Evolutionary conservation across 2,888 invertebrate species (phyloP), one percentile per base, ranked within the genome.

Genomic region (Macrosiphum euphorbiae): DNA sequence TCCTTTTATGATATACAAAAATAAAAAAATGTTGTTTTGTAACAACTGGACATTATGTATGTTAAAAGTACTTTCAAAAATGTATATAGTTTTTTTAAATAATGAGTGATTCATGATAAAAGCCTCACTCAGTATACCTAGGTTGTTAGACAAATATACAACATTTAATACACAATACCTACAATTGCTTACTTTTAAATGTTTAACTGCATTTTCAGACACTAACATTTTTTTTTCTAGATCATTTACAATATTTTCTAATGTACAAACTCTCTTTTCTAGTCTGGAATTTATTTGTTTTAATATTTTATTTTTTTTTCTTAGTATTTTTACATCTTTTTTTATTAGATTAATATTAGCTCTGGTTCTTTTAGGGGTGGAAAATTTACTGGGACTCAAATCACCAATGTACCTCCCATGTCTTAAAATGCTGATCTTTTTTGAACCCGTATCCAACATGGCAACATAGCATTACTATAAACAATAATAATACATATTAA

Each of bases 231-330:
- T 67, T 67, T 67, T n/a, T 67, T 67, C 67, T 28, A 67, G 67
- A 67, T 67, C n/a, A 67, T 67, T 67, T 67, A 67, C n/a, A 11
- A 67, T 67, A n/a, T 67, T n/a, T 67, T 67, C 67, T n/a, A 67
- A 67, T n/a, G 67, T 67, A 67, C n/a, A n/a, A 67, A 67, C 67
- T 67, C 13, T 67, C n/a, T 67, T 67, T n/a, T 67, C n/a, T 67
- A 67, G 13, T 67, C 67, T 67, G 10, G n/a, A 67, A 67, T 55
- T 67, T 67, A n/a, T 67, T 67, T n/a, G 67, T n/a, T 67, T 67
- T 67, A 67, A 67, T 67, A 67, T 67, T 67, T 67, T 67, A 67
- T 67, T 67, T 67, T 67, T 67, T 67, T n/a, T 67, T n/a, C 67
- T 28, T n/a, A 67, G n/a, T 67, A 67, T 67, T 67, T n/a, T n/a